Base-by-base conservation (phyloP, 2,888 invertebrate species). In the Catocala fraxini region DNA sequence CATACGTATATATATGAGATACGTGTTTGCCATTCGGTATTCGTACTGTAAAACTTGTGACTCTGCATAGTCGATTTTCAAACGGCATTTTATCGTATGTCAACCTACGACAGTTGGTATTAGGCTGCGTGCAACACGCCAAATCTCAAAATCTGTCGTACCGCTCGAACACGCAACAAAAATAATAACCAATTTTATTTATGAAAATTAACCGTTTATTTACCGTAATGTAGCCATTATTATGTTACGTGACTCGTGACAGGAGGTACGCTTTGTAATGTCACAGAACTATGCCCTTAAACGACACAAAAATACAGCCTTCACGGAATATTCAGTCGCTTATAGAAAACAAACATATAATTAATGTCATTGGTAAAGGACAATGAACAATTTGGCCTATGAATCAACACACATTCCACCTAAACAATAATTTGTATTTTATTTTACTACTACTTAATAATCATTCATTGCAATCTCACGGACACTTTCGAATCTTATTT, bases 91-190 rank as follows among this genome's bases (percentile, higher is more conserved):
- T 68, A 70, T 71, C 75, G 76, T 76, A 75, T 72, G 79, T 81
- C 81, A 83, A 76, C 75, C 74, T 66, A 64, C 77, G 70, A 73
- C 76, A 74, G 72, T 51, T 67, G 73, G 70, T 77, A 80, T 77
- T 75, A 83, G 79, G 76, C 82, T 87, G 91, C 92, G 91, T 92
- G 91, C 77, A 51, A 71, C 92, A 92, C 92, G 92, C 89, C 84
- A 84, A 85, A 87, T 85, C 82, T 79, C 79, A 81, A 81, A 81
- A 82, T 75, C 77, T 77, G 71, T 76, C 75, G 77, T 78, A 72
- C 62, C 62, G 51, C 55, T 62, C 69, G 69, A 60, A 71, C 88
- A 89, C 87, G 89, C 88, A 81, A 89, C 79, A 75, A 84, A 84
- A 85, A 84, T 86, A 84, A 85, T 84, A 82, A 71, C 69, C 68